Evolutionary conservation across 2,113 vertebrate species (phyloP).

Genomic region (Pandion haliaetus): DNA sequence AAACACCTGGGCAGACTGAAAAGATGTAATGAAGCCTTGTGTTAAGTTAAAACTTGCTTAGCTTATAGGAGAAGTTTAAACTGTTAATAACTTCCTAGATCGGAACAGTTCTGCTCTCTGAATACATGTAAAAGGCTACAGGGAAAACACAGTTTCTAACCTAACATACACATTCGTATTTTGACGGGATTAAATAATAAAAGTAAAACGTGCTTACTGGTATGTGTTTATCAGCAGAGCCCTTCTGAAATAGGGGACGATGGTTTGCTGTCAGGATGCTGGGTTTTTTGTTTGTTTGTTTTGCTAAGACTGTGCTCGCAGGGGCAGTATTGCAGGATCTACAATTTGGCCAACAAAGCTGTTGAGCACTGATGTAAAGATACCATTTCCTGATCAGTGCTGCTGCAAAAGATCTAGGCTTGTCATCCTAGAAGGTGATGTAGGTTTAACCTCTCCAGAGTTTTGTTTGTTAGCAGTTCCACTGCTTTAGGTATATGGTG

Average conservation of each 20-base stretch:
- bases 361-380: not conserved
- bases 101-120: not conserved
- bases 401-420: not conserved
- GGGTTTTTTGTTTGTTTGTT: not conserved
- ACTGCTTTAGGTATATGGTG: fast-evolving
- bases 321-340: not conserved
- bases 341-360: not conserved
- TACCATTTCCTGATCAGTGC: not conserved
- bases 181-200: not conserved
- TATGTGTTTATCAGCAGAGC: not conserved
- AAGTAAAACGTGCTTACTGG: not conserved
- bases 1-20: not conserved
- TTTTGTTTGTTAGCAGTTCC: not conserved
- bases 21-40: not conserved
- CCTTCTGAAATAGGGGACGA: not conserved
- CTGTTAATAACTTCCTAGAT: not conserved
- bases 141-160: not conserved
- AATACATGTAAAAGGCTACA: not conserved
- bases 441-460: not conserved
- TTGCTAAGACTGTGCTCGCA: not conserved
- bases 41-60: not conserved
- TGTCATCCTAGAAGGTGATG: not conserved
- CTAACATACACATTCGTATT: not conserved
- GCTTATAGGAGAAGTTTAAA: not conserved
- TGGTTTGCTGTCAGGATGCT: not conserved